Evolutionary conservation across 64 coral and sea anemone species (phyloP).

Genomic region (Astreopora myriophthalma): DNA sequence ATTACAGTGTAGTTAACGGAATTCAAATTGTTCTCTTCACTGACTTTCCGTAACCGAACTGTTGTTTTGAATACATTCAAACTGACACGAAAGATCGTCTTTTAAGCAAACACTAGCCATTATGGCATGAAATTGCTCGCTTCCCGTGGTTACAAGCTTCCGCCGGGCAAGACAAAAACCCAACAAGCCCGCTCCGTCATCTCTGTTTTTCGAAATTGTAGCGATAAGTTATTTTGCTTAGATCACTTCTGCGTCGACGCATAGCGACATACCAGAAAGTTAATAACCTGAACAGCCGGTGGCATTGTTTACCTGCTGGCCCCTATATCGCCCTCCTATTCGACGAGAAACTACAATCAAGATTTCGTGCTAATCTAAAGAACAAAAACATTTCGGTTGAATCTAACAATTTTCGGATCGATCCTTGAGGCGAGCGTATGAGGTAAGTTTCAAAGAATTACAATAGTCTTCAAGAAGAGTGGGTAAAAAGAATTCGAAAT

Average conservation of each 20-base stretch:
- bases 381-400: slow-evolving; percentile 3
- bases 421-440: too few species aligned
- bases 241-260: not conserved
- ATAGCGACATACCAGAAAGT: not conserved
- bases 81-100: not conserved
- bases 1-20: too few species aligned
- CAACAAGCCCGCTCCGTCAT: not conserved
- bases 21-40: not conserved
- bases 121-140: not conserved
- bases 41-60: not conserved
- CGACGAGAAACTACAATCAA: not conserved
- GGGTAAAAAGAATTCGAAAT: too few species aligned
- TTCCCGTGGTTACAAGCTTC: not conserved
- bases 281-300: slow-evolving; percentile 21
- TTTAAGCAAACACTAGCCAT: not conserved
- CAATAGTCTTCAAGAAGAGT: too few species aligned
- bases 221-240: not conserved
- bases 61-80: not conserved
- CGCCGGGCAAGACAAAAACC: not conserved
- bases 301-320: slow-evolving; percentile 4
- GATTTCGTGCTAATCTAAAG: slow-evolving; percentile 16
- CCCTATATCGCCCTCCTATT: slow-evolving; percentile 30
- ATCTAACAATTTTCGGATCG: not conserved
- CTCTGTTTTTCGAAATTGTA: not conserved
- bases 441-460: too few species aligned